Evolutionary conservation across 2,888 invertebrate genomes (phyloP), one percentile per base, ranked within the genome.

Genomic region (Clusia tigrina): DNA sequence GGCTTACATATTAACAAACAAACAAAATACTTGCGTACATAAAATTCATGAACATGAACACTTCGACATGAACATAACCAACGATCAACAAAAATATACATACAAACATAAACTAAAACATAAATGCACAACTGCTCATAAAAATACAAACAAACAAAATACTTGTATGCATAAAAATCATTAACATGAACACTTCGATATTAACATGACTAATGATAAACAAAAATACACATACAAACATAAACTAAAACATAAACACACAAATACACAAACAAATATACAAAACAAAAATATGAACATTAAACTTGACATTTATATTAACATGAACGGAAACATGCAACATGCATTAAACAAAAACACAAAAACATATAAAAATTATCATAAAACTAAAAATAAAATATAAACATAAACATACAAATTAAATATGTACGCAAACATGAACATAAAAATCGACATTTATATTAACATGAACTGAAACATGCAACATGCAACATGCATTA

Each of bases 1-100:
- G 81, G 83, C 81, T 82, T 81, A 67, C 62, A 67, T n/a, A n/a
- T n/a, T n/a, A 68, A 58, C 57, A 57, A 67, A 60, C 53, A 51
- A 52, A 46, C 52, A 67, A 74, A 72, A 25, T 66, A 67, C 64
- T 58, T 58, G 63, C 59, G 37, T 52, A 62, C 57, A 60, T 56
- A 38, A 57, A 63, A 63, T 52, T 26, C 62, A 51, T 18, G 22
- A 26, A 42, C 23, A 17, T 32, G 42, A 48, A 38, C 57, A 52
- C n/a, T n/a, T n/a, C n/a, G n/a, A n/a, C n/a, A n/a, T n/a, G n/a
- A n/a, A n/a, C n/a, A n/a, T n/a, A n/a, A n/a, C n/a, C n/a, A n/a
- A n/a, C n/a, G n/a, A n/a, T n/a, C n/a, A 37, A 66, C 32, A 37
- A 58, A 58, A 25, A 48, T 15, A 56, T 42, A 46, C 6, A 6